phyloP scores from a whole-genome alignment of 2,797 vertebrate genomes.

The Cercopithecus mitis region DNA sequence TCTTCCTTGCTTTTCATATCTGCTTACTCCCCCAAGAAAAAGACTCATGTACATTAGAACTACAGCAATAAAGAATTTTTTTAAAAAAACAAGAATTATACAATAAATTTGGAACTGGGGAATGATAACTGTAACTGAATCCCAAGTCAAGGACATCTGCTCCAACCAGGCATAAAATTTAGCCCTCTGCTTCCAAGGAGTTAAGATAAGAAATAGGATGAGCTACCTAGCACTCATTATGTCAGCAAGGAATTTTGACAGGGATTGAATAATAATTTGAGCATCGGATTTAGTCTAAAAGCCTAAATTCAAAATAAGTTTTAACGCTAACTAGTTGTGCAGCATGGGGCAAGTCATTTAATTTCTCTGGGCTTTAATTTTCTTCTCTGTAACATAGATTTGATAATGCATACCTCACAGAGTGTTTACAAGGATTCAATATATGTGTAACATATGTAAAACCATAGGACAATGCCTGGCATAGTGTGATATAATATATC shows the following conservation, averaged over 20 bases:
- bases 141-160: not conserved
- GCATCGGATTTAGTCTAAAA: conserved; percentile 9
- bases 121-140: not conserved
- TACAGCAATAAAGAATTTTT: not conserved
- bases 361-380: conserved; percentile 39
- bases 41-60: not conserved
- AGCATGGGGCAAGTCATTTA: not conserved
- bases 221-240: not conserved
- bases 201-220: not conserved
- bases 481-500: not conserved
- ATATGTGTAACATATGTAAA: not conserved
- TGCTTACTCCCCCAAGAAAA: not conserved
- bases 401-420: not conserved
- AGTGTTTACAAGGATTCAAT: not conserved
- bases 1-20: not conserved
- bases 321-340: not conserved
- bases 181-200: not conserved
- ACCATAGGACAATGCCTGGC: not conserved
- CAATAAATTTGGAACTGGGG: not conserved
- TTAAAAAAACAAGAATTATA: not conserved
- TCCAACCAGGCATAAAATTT: not conserved
- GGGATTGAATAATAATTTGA: not conserved
- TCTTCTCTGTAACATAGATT: conserved; percentile 3
- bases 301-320: not conserved
- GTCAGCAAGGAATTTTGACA: not conserved